Evolutionary conservation across 2,888 invertebrate genomes (phyloP), one percentile per base, ranked within the genome.

Genomic region (Calephelis perditalis): DNA sequence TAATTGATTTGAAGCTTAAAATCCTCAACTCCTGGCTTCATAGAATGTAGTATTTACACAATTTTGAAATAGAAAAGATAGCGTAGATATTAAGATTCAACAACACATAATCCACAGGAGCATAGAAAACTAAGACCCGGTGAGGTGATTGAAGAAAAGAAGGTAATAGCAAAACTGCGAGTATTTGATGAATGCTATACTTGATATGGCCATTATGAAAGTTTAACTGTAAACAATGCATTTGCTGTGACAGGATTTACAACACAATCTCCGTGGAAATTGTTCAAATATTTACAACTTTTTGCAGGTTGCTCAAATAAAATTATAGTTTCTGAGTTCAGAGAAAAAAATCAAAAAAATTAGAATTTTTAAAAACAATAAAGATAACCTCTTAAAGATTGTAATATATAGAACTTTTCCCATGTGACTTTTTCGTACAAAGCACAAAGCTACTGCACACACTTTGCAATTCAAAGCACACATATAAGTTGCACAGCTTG

Each of bases 111-210:
- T 90, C 82, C 88, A 89, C 91, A 91, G 96, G 96, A 95, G 89
- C 93, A 95, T 94, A 96, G 96, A 92, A 96, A 96, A 94, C 95
- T 97, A 91, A 96, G 97, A 84, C 97, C 97, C 75, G 97, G 97
- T 91, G 97, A 97, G 94, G 95, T 97, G 91, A 91, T 96, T 91
- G 96, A 96, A 92, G 97, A 97, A 85, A 96, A 96, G 93, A 96
- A 96, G 97, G 97, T 97, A 96, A 96, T 82, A 83, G 78, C 75
- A 77, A 81, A 74, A 78, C 77, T 74, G 81, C 80, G 78, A 81
- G 75, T 74, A 76, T 79, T 81, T 77, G 81, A 78, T 87, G 87
- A 86, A 89, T 90, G 89, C 87, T 89, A 82, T 81, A 76, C 82
- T 82, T 85, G 78, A 82, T 79, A 81, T 82, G 84, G 86, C 88